Evolutionary conservation across 2,797 vertebrate species (phyloP), one percentile per base, ranked within the genome.

Genomic region (Sebastes elongatus): DNA sequence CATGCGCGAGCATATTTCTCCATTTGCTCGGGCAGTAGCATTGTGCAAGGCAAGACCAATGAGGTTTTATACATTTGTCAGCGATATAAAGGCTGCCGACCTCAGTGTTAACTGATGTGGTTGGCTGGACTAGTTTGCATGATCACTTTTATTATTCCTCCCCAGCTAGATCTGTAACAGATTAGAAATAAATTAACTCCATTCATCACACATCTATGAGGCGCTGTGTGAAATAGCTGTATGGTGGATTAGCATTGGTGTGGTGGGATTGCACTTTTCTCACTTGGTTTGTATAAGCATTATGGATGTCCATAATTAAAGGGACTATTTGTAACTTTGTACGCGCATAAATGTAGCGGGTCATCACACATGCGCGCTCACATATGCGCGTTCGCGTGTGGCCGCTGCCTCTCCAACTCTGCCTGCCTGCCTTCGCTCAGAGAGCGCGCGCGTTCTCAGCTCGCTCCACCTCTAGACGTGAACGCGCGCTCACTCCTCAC

Each of bases 121-220:
- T 68, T 76, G 71, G 53, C 56, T 81, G 85, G 67, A 79, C 66
- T 71, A 69, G 64, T 86, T 83, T n/a, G 71, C 74, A 70, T 74
- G 83, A 88, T 91, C 88, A 85, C 80, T 84, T 93, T 86, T 86
- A 89, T 92, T 88, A 88, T 88, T 85, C 81, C 53, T 78, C 72
- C 70, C 23, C 64, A 16, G 65, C 68, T 52, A 78, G 86, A 92
- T 91, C 85, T 92, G 90, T 79, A 80, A 88, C 73, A 83, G 90
- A 93, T 95, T 87, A 88, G 74, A 89, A 87, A 91, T 84, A 90
- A 86, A 94, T 93, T 28, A 91, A 92, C 82, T 89, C 84, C 87
- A 92, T 92, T 86, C 74, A 93, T 91, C 89, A 88, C 59, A 82
- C 71, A 88, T 91, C 82, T 78, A 76, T 70, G 52, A 84, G 68